phyloP scores from a whole-genome alignment of 2,888 invertebrate genomes.

The Thelaira solivaga region DNA sequence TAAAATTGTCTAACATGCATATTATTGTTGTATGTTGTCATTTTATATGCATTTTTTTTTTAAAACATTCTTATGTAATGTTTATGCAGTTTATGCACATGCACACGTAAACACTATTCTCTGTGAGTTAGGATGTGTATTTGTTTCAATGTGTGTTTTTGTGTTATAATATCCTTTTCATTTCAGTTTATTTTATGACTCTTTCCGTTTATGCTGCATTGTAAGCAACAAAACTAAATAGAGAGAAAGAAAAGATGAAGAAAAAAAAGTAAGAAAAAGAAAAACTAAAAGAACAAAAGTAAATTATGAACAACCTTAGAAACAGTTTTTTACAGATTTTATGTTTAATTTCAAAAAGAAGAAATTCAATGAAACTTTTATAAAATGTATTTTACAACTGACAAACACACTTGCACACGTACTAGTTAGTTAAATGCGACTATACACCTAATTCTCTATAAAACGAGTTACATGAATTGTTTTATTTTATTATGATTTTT shows the following conservation, averaged over 20 bases:
- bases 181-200: conserved; percentile 60
- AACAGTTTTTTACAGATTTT: conserved; percentile 52
- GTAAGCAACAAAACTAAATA: conserved; percentile 14
- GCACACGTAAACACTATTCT: background rate
- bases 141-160: background rate
- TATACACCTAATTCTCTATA: no score
- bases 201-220: conserved; percentile 54
- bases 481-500: no score
- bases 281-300: no score
- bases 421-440: no score
- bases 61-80: background rate
- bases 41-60: background rate
- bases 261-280: no score
- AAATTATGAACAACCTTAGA: conserved; percentile 36
- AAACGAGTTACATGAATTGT: no score
- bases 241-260: conserved; percentile 23
- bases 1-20: conserved; percentile 41
- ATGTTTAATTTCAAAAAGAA: conserved; percentile 49
- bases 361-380: conserved; percentile 56
- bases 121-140: background rate
- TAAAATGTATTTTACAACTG: conserved; percentile 7
- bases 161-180: conserved; percentile 54
- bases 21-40: conserved; percentile 39
- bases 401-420: background rate
- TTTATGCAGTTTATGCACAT: background rate